Evolutionary conservation across 2,113 vertebrate genomes (phyloP).

Genomic region (Stegastes partitus): DNA sequence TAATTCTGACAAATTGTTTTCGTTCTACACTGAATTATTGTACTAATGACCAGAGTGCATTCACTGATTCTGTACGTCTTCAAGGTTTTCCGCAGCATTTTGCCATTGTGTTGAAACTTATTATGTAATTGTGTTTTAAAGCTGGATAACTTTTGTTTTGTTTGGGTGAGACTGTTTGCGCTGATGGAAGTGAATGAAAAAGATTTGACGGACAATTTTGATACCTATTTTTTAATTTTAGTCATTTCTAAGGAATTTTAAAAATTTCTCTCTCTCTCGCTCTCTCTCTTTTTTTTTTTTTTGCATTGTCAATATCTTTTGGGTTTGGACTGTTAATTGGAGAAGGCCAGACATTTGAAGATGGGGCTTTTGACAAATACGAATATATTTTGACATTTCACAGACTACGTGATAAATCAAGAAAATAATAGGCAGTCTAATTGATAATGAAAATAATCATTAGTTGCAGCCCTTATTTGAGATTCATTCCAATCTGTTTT

Average conservation of each 20-base stretch:
- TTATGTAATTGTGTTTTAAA: too few relatives aligned
- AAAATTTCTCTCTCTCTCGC: too few relatives aligned
- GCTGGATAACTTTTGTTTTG: not conserved
- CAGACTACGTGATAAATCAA: not conserved
- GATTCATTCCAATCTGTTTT: constrained; percentile 17
- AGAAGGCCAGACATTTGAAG: not conserved
- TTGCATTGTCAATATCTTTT: not conserved
- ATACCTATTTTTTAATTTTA: not conserved
- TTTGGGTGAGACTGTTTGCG: not conserved
- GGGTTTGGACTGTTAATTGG: not conserved
- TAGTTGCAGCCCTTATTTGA: constrained; percentile 19
- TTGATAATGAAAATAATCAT: constrained; percentile 50
- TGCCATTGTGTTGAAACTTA: not conserved
- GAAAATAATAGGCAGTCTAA: constrained; percentile 30
- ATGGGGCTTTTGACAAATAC: not conserved
- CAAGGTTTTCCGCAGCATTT: not conserved
- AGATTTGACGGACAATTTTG: not conserved
- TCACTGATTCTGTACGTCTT: not conserved
- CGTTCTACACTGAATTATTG: not conserved
- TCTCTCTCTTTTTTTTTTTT: too few relatives aligned
- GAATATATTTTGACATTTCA: not conserved
- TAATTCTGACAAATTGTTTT: not conserved
- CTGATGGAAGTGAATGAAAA: not conserved
- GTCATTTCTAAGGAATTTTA: too few relatives aligned
- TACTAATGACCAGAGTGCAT: not conserved